phyloP scores from a whole-genome alignment of 1,140 invertebrate species.

The Rhynchophorus ferrugineus region DNA sequence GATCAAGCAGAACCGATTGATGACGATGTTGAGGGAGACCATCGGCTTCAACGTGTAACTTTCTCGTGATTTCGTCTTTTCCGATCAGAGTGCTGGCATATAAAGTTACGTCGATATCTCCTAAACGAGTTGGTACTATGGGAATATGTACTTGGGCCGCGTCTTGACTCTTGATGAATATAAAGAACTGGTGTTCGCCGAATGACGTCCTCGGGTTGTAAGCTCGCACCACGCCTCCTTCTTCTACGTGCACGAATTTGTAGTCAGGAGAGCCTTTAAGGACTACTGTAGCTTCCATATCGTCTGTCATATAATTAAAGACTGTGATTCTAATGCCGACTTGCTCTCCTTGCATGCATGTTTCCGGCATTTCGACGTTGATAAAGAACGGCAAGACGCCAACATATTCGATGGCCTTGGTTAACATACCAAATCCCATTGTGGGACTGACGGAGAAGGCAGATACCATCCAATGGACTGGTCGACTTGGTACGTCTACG shows the following conservation, averaged over 20 bases:
- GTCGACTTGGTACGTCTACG: constrained; percentile 73
- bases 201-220: constrained; percentile 81
- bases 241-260: constrained; percentile 91
- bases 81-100: constrained; percentile 81
- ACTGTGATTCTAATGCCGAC: constrained; percentile 85
- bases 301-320: constrained; percentile 85
- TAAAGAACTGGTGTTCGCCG: constrained; percentile 71
- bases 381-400: constrained; percentile 89
- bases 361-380: constrained; percentile 84
- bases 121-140: constrained; percentile 75
- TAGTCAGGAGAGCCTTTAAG: constrained; percentile 80
- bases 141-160: constrained; percentile 79
- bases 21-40: constrained; percentile 87
- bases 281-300: constrained; percentile 79
- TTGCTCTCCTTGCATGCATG: constrained; percentile 84
- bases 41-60: constrained; percentile 78
- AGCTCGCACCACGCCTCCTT: constrained; percentile 75
- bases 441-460: constrained; percentile 83
- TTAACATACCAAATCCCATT: constrained; percentile 79
- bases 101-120: constrained; percentile 72
- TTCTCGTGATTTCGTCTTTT: constrained; percentile 64
- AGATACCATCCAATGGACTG: constrained; percentile 88
- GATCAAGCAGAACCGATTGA: constrained; percentile 83
- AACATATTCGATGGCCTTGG: constrained; percentile 68
- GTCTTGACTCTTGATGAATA: constrained; percentile 55